phyloP scores from a whole-genome alignment of 2,113 vertebrate genomes.

The Menidia beryllina region DNA sequence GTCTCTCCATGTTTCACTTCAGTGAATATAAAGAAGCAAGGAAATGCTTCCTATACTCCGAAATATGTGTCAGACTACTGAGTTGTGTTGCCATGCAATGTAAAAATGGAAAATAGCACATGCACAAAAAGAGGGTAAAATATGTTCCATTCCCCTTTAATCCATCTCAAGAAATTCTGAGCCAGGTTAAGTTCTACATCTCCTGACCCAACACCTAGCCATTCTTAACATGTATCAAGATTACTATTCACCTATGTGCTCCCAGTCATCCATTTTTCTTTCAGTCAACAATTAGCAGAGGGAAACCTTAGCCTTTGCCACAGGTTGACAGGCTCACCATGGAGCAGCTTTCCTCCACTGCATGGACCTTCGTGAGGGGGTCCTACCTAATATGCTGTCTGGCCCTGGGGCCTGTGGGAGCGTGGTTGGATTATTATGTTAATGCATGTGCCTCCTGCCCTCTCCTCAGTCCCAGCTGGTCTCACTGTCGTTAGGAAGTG shows the following conservation, averaged over 20 bases:
- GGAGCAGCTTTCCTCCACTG: slow-evolving; percentile 81
- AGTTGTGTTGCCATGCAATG: slow-evolving; percentile 59
- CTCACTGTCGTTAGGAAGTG: slow-evolving; percentile 96
- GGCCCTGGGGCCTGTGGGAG: slow-evolving; percentile 96
- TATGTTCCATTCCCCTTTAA: slow-evolving; percentile 58
- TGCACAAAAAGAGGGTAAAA: slow-evolving; percentile 44
- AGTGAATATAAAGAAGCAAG: slow-evolving; percentile 70
- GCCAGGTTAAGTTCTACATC: slow-evolving; percentile 67
- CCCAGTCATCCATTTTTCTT: slow-evolving; percentile 45
- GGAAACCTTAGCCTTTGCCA: slow-evolving; percentile 78
- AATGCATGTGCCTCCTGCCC: slow-evolving; percentile 98
- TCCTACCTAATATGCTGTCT: slow-evolving; percentile 96
- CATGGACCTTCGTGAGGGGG: slow-evolving; percentile 86
- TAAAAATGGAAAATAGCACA: slow-evolving; percentile 66
- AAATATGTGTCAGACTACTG: slow-evolving; percentile 72
- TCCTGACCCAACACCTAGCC: slow-evolving; percentile 37
- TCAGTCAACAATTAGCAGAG: slow-evolving; percentile 76
- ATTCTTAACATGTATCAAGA: slow-evolving; percentile 21
- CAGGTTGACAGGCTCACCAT: slow-evolving; percentile 93
- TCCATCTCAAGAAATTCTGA: slow-evolving; percentile 60
- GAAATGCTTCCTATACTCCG: slow-evolving; percentile 76
- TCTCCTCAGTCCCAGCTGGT: slow-evolving; percentile 98
- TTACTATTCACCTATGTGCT: slow-evolving; percentile 23
- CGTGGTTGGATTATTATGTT: slow-evolving; percentile 99
- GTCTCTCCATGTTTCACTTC: slow-evolving; percentile 67